These are phyloP conservation scores for Delia radicum DNA, from an alignment of 1,140 invertebrate species.

Conservation along the genomic window DNA sequence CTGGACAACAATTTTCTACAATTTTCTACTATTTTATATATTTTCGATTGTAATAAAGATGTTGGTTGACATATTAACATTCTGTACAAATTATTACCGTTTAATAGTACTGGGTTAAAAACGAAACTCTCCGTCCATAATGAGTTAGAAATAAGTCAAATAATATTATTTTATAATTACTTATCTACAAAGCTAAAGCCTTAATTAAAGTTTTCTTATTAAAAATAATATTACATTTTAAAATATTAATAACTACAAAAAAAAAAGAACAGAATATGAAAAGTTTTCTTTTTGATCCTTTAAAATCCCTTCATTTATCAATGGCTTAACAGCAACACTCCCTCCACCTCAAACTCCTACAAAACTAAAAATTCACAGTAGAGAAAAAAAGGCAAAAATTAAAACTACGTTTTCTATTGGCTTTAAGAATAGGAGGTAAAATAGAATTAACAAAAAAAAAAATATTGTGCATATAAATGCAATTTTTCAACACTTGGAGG, in stretches of 20 bases:
- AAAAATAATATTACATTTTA: not conserved
- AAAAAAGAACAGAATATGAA: too few relatives aligned
- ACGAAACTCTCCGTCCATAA: too few relatives aligned
- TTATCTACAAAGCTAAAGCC: too few relatives aligned
- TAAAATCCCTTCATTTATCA: constrained; percentile 4
- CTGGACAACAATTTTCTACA: too few relatives aligned
- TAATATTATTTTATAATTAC: too few relatives aligned
- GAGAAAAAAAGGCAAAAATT: not conserved
- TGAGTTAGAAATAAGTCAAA: too few relatives aligned
- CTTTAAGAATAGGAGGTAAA: constrained; percentile 1
- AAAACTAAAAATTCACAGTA: not conserved
- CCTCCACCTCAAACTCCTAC: not conserved
- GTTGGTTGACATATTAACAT: too few relatives aligned
- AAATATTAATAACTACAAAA: constrained; percentile 5
- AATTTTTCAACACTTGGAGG: constrained; percentile 9
- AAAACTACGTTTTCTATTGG: constrained; percentile 12
- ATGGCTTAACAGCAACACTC: constrained; percentile 6
- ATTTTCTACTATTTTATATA: too few relatives aligned
- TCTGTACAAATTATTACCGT: too few relatives aligned
- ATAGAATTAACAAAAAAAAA: not conserved
- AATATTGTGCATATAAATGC: constrained; percentile 18
- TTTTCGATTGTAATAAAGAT: too few relatives aligned
- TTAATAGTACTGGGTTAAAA: too few relatives aligned
- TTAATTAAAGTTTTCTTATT: constrained; percentile 20
- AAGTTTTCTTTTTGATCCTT: constrained; percentile 13